Base-by-base conservation (phyloP, 2,888 invertebrate genomes). In the Miltochrista miniata region DNA sequence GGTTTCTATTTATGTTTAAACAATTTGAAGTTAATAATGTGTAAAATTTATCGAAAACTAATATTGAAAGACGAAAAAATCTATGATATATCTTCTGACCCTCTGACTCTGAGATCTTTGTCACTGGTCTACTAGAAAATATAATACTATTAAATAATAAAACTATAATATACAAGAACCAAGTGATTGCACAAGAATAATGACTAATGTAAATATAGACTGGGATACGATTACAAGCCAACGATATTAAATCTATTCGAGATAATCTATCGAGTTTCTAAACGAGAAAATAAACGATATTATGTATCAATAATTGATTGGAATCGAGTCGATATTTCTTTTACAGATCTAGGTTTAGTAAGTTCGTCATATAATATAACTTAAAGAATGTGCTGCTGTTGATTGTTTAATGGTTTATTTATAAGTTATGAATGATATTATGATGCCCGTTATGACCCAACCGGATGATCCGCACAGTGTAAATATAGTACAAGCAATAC, bases 161-260 rank as follows among this genome's bases (percentile, higher is more conserved):
- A 67, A 56, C 56, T 58, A 61, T 59, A 70, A 64, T 67, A 59
- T 64, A 64, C 30, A 63, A 70, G 65, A 63, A 68, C 72, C 71
- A 64, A 66, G 59, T 51, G 54, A 76, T 76, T 76, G 78, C 76
- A 76, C 76, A 64, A 66, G 51, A 41, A 51, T 67, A 61, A 54
- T 61, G 53, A 67, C 61, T 70, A 60, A 63, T 49, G 8, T 42
- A 63, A 40, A 48, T 65, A 64, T 37, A 59, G 59, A 70, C 68
- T 63, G 68, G 63, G 42, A 49, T 56, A 64, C 44, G 45, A 35
- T 64, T 48, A 61, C 65, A 70, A 56, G 60, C 60, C 70, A 68
- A 74, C 68, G 63, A 74, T 77, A 79, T 74, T 76, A 77, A 77
- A 77, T 75, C 79, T 77, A 71, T 51, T 67, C 63, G 67, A 59